Percentiles rank a stretch among this genome's conserved stretches.
phyloP scores from a whole-genome alignment of 1,140 invertebrate genomes.

The Dreissena polymorpha region DNA sequence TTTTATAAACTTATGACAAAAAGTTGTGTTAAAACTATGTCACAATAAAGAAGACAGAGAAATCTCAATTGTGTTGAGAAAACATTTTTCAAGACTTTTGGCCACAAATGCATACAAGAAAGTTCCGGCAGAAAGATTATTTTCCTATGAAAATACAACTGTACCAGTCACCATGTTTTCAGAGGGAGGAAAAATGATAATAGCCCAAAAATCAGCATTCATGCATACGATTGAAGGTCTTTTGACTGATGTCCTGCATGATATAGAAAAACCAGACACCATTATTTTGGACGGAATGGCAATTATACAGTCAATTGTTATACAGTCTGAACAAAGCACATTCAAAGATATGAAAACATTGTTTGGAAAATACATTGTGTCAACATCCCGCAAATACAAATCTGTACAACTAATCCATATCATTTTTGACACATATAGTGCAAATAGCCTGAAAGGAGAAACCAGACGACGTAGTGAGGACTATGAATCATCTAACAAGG shows the following conservation, averaged over 20 bases:
- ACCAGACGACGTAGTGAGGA: neutral
- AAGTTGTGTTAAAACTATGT: too few relatives aligned
- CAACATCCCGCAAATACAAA: neutral
- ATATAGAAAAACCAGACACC: neutral
- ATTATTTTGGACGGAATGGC: neutral
- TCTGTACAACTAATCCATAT: neutral
- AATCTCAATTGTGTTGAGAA: too few relatives aligned
- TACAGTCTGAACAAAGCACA: neutral
- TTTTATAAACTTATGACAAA: too few relatives aligned
- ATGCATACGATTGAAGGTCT: neutral
- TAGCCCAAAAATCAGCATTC: neutral
- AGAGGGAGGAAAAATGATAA: constrained; percentile 2
- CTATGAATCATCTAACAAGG: neutral
- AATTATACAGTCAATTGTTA: constrained; percentile 1
- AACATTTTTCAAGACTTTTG: neutral
- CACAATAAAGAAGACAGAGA: too few relatives aligned
- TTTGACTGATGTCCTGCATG: neutral
- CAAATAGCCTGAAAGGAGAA: neutral
- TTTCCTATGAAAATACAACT: constrained; percentile 10
- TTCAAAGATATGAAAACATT: neutral
- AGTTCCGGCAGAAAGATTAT: neutral
- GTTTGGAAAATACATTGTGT: neutral
- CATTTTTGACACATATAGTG: neutral
- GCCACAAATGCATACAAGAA: constrained; percentile 6
- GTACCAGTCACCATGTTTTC: neutral